Evolutionary conservation across 2,797 vertebrate genomes (phyloP).

Genomic region (Notamacropus eugenii): DNA sequence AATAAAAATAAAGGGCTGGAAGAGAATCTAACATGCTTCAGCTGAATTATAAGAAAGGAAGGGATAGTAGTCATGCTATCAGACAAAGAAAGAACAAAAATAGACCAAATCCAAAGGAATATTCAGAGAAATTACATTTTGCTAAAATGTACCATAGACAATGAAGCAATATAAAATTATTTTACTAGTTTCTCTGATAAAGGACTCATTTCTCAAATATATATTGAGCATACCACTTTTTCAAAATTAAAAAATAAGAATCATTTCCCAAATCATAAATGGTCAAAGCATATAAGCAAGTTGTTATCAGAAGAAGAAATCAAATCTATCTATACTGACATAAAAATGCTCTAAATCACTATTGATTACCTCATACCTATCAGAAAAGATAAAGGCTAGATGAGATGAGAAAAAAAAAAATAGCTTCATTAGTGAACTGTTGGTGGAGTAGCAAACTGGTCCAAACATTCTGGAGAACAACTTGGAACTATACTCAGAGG

Average conservation of each 20-base stretch:
- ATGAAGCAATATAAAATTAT: not conserved
- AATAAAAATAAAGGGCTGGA: not conserved
- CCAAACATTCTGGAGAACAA: too few species aligned
- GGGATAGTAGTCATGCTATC: not conserved
- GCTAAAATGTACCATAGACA: not conserved
- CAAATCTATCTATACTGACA: not conserved
- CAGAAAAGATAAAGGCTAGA: too few species aligned
- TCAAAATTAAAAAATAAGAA: not conserved
- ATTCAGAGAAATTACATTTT: not conserved
- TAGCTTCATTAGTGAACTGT: too few species aligned
- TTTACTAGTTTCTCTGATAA: not conserved
- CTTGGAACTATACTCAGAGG: too few species aligned
- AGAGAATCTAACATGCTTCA: not conserved
- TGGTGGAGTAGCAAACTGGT: too few species aligned
- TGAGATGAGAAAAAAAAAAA: too few species aligned
- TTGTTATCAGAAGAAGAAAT: not conserved
- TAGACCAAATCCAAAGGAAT: not conserved
- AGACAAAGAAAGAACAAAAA: not conserved
- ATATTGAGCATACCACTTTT: not conserved
- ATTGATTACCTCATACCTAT: not conserved
- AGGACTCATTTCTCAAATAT: not conserved
- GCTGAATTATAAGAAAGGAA: not conserved
- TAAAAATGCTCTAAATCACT: not conserved
- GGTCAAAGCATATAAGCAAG: not conserved
- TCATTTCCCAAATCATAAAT: not conserved